These are phyloP conservation scores for Bimastos eiseni DNA, from an alignment of 2,888 invertebrate species.

Conservation along the genomic window DNA sequence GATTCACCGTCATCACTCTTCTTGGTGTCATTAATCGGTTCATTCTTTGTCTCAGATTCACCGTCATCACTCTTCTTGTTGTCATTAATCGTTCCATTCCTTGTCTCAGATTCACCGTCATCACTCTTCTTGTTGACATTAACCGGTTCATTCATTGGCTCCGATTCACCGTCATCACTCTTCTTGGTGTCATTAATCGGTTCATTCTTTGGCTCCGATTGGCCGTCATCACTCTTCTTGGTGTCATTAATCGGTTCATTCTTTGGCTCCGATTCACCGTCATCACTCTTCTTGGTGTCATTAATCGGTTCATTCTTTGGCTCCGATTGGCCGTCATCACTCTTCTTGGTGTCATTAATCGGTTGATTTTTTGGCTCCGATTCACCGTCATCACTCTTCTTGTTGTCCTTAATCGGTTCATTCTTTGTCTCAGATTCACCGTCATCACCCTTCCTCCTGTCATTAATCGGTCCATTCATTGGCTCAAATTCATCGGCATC, in stretches of 20 bases:
- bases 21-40: not conserved
- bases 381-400: not conserved
- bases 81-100: not conserved
- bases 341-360: not conserved
- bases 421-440: not conserved
- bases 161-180: not conserved
- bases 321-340: not conserved
- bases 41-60: not conserved
- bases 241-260: not conserved
- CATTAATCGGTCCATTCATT: not conserved
- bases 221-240: not conserved
- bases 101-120: not conserved
- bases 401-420: not conserved
- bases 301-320: not conserved
- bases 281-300: not conserved
- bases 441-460: not conserved
- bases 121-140: not conserved
- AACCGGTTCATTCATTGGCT: not conserved
- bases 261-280: not conserved
- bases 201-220: not conserved
- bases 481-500: not conserved
- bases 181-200: not conserved
- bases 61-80: not conserved
- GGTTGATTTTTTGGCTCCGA: not conserved
- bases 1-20: not conserved